Evolutionary conservation across 2,797 vertebrate species (phyloP), one percentile per base, ranked within the genome.

Genomic region (Coreius guichenoti): DNA sequence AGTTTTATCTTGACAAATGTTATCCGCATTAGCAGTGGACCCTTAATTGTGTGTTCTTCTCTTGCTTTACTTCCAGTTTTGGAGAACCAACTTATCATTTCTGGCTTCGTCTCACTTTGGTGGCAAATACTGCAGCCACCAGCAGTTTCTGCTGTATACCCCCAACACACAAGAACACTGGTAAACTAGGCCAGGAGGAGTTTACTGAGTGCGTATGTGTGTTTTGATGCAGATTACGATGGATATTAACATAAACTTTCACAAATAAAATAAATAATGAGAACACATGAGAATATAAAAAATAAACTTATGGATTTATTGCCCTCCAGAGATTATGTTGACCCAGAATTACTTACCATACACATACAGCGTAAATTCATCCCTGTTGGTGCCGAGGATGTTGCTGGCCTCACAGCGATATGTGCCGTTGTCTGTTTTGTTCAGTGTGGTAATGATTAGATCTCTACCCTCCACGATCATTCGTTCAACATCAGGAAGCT

Each of bases 371-470:
- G 96, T 92, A 81, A 98, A 99, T 88, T 99, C 98, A 84, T 98
- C 98, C 33, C 95, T 97, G 95, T 96, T 97, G 92, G 96, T 96
- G 84, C 98, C 98, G 86, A 99, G 97, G 89, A 96, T 94, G 90
- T 99, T 99, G 90, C 96, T 97, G 90, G 97, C 98, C 95, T 99
- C 97, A 65, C 98, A 99, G 91, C 98, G 96, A 91, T 99, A 99
- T 13, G 98, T 99, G 91, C 98, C 98, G 21, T 99, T 99, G 94
- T 99, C 98, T 80, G 98, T 99, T 94, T 99, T 99, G 94, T 99
- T 99, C 90, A 99, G 95, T 85, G 94, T 95, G 87, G 96, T 98
- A 96, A 99, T 98, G 93, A 96, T 98, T 82, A 99, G 94, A 81
- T 99, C 97, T 87, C 95, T 96, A 89, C 98, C 98, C 51, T 98